Evolutionary conservation across 2,888 invertebrate genomes (phyloP).

Genomic region (Byasa hedistus): DNA sequence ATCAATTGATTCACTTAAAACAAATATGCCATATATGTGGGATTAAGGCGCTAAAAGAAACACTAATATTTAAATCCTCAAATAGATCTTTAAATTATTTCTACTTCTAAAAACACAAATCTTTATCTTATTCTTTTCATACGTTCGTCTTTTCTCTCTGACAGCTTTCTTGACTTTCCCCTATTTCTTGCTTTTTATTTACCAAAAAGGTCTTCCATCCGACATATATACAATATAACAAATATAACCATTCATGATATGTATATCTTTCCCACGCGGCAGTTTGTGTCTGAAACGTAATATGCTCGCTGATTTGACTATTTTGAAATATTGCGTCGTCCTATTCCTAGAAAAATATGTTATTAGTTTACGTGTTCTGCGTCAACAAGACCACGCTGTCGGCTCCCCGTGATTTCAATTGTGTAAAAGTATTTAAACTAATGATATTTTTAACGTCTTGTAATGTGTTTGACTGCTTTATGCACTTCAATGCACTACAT

Average conservation of each 20-base stretch:
- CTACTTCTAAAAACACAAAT: too few relatives aligned
- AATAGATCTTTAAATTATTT: too few relatives aligned
- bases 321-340: conserved; percentile 30
- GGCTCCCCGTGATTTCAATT: conserved; percentile 1
- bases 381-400: conserved; percentile 19
- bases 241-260: neutral
- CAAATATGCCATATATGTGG: too few relatives aligned
- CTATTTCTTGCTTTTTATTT: too few relatives aligned
- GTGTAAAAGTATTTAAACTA: conserved; percentile 5
- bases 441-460: conserved; percentile 30
- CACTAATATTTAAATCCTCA: too few relatives aligned
- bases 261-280: neutral
- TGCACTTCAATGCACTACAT: conserved; percentile 51
- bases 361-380: conserved; percentile 6
- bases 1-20: too few relatives aligned
- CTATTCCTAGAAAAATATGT: conserved; percentile 17
- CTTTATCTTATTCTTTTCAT: too few relatives aligned
- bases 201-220: too few relatives aligned
- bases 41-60: too few relatives aligned
- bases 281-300: conserved; percentile 8
- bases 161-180: too few relatives aligned
- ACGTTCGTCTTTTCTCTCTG: too few relatives aligned
- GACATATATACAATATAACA: too few relatives aligned
- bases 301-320: conserved; percentile 16
- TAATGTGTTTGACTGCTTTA: conserved; percentile 31